phyloP scores from a whole-genome alignment of 2,888 invertebrate genomes.

The Strigamia maritima region DNA sequence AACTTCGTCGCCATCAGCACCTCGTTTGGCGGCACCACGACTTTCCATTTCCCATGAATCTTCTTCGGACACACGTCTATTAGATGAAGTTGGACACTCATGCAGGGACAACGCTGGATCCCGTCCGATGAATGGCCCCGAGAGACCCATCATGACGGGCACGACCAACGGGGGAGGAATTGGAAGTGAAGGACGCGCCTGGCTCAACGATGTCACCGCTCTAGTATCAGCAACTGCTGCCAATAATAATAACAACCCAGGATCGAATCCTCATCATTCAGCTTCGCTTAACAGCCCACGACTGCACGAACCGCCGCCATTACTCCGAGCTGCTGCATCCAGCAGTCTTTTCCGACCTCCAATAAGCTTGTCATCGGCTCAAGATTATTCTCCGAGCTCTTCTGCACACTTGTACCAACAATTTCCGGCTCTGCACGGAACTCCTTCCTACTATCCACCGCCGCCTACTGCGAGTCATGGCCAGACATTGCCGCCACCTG shows the following conservation, averaged over 20 bases:
- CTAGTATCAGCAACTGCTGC: neutral
- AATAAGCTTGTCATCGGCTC: neutral
- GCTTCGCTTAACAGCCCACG: neutral
- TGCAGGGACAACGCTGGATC: slow-evolving; percentile 8
- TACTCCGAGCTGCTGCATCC: neutral
- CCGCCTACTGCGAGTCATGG: neutral
- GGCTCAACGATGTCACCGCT: slow-evolving; percentile 18
- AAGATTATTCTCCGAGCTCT: neutral
- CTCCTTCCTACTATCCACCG: neutral
- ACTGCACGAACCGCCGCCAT: neutral
- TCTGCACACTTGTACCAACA: neutral
- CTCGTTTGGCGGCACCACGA: neutral
- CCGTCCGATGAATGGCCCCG: slow-evolving; percentile 36
- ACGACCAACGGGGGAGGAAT: slow-evolving; percentile 1
- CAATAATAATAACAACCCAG: neutral
- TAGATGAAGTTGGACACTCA: neutral
- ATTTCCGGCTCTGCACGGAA: neutral
- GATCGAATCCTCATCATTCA: neutral
- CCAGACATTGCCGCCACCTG: neutral
- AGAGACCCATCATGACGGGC: slow-evolving; percentile 3
- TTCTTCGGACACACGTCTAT: neutral
- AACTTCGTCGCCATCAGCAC: neutral
- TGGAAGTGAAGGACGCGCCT: neutral
- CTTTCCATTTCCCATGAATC: neutral
- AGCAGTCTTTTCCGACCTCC: slow-evolving; percentile 23